phyloP scores from a whole-genome alignment of 2,888 invertebrate species.

The Drosophila setosimentum region DNA sequence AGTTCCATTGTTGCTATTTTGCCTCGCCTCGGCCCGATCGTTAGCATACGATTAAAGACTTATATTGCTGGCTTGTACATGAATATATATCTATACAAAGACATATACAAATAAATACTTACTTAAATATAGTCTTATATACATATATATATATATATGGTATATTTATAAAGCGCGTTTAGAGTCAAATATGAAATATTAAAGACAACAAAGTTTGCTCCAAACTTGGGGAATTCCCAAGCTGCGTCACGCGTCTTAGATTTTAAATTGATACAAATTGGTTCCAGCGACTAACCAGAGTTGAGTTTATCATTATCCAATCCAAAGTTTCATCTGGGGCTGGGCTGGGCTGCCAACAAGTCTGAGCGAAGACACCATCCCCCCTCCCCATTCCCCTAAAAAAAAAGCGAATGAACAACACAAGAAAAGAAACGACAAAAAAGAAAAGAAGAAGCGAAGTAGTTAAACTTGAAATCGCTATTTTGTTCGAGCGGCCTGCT shows the following conservation, averaged over 20 bases:
- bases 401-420: slow-evolving; percentile 10
- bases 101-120: slow-evolving; percentile 14
- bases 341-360: slow-evolving; percentile 53
- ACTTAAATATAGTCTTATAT: background rate
- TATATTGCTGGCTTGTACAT: slow-evolving; percentile 28
- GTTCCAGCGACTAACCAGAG: slow-evolving; percentile 32
- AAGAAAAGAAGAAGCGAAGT: slow-evolving; percentile 32
- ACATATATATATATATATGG: slow-evolving; percentile 19
- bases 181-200: slow-evolving; percentile 60
- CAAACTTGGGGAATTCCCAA: slow-evolving; percentile 75
- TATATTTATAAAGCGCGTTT: slow-evolving; percentile 14
- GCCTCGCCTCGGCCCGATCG: slow-evolving; percentile 41
- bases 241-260: slow-evolving; percentile 67
- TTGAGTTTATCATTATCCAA: slow-evolving; percentile 35
- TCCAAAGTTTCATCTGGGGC: slow-evolving; percentile 43
- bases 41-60: slow-evolving; percentile 73
- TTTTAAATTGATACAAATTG: slow-evolving; percentile 44
- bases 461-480: slow-evolving; percentile 57
- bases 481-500: slow-evolving; percentile 21
- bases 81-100: slow-evolving; percentile 16
- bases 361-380: slow-evolving; percentile 41
- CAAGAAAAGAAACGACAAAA: slow-evolving; percentile 4
- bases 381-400: background rate
- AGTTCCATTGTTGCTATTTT: slow-evolving; percentile 54
- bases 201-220: slow-evolving; percentile 63